These are phyloP conservation scores for Ceraclea dissimilis DNA, from an alignment of 2,888 invertebrate genomes.

Conservation along the genomic window DNA sequence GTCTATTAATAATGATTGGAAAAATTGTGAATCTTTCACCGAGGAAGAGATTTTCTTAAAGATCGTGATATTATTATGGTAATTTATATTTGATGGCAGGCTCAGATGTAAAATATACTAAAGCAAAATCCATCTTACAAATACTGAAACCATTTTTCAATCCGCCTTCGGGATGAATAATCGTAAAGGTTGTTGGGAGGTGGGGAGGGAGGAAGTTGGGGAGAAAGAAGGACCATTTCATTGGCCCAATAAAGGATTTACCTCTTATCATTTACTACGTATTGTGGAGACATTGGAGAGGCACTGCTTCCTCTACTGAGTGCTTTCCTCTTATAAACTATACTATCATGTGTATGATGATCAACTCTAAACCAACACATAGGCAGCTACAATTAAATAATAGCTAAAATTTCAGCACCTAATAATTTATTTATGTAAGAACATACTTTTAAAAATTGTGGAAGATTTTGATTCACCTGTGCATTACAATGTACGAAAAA, in stretches of 20 bases:
- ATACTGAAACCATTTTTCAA: conserved; percentile 5
- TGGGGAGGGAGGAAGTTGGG: not conserved
- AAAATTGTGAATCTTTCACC: not conserved
- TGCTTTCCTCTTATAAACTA: too few species aligned
- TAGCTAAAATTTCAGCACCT: too few species aligned
- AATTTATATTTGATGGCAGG: conserved; percentile 1
- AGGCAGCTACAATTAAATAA: too few species aligned
- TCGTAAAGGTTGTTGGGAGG: not conserved
- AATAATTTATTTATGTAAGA: too few species aligned
- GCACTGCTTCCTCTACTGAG: too few species aligned
- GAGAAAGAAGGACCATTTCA: not conserved
- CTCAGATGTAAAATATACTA: not conserved
- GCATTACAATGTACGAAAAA: too few species aligned
- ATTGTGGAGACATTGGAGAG: not conserved
- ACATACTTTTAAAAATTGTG: too few species aligned
- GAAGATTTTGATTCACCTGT: too few species aligned
- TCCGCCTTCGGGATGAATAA: conserved; percentile 1
- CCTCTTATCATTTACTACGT: not conserved
- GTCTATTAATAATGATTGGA: too few species aligned
- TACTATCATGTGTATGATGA: too few species aligned
- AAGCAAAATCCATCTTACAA: not conserved
- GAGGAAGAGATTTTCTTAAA: not conserved
- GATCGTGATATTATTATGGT: not conserved
- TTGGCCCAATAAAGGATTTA: conserved; percentile 6
- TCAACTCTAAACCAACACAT: too few species aligned